Evolutionary conservation across 53 echinoderm and acorn worm species (phyloP), one percentile per base, ranked within the genome.

Genomic region (Holothuria leucospilota): DNA sequence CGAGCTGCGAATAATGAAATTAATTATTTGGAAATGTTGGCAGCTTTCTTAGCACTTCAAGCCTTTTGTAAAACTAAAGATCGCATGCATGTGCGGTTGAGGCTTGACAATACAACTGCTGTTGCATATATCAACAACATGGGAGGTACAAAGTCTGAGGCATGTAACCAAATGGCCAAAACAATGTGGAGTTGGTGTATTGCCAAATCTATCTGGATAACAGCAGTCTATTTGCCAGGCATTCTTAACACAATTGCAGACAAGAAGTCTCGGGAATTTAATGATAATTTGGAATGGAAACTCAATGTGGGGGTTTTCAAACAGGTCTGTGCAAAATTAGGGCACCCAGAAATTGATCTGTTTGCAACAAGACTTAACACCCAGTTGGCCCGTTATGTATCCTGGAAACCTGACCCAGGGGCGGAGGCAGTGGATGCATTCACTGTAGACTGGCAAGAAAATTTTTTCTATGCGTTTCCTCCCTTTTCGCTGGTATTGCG

Each of bases 331-430:
- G 51, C 39, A 21, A 27, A 9, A 29, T 91, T 59, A 71, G 83
- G 87, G 8, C 29, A n/a, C n/a, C 92, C 92, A 79, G 82, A 89
- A 20, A 75, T 92, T 53, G 89, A 89, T 67, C 62, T 92, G 20
- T 89, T 92, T 83, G 92, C 92, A 27, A 69, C 92, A 25, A 80
- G 89, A 39, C 58, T 92, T 46, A 92, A 92, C 68, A 92, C 77
- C 40, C 92, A 92, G 72, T 42, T 89, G 25, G 21, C 42, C 21
- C 62, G 74, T 29, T 92, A 90, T 66, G 59, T 92, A 26, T 89
- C 92, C 1, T 89, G 89, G 86, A 60, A 73, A 59, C 89, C 89
- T 9, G 92, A 92, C 83, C 89, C 92, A 18, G 86, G 82, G 26
- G 89, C 89, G 4, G 74, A 68, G 62, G 59, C 60, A 49, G 73